Base-by-base conservation (phyloP, 2,113 vertebrate species). In the Vicugna pacos region DNA sequence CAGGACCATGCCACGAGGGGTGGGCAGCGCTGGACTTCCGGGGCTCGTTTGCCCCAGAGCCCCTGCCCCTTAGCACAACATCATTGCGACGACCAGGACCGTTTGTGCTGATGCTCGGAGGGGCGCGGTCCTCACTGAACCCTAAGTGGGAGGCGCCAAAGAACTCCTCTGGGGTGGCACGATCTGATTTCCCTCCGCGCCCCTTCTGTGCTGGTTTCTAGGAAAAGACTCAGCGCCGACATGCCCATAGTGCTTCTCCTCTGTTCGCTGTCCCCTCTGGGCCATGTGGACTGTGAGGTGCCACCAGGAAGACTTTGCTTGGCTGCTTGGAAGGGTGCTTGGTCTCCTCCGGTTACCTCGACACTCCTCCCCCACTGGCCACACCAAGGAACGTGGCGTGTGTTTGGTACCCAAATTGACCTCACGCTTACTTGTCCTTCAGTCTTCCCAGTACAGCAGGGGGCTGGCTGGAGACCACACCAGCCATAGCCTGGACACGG, bases 371-470 rank as follows among this genome's bases (percentile, higher is more conserved):
- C 56, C 30, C 7, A 8, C 7, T 56, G 12, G 6, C 65, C 26
- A 22, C 46, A 30, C 10, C 12, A 22, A 30, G 58, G 26, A 8
- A 3, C 22, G 9, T 0, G 0, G 30, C 12, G 1, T 2, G 0
- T 8, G 72, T 75, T 14, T 20, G 48, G 24, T 35, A 35, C 56
- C 3, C 2, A 7, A 9, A 4, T 19, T 24, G 9, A n/a, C 12
- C 46, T 64, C 46, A 11, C 2, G 38, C n/a, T 72, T 28, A 15
- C 52, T 8, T 11, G 24, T 64, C 28, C 42, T 88, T 75, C 16
- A 6, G 3, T 38, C 54, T 42, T 26, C 22, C 54, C 42, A 10
- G 19, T 19, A 32, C 38, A 38, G 24, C 30, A 14, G 20, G 54
- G 30, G 50, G 35, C 38, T 24, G 38, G 12, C 13, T 48, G 30